Evolutionary conservation across 2,888 invertebrate genomes (phyloP), one percentile per base, ranked within the genome.

Genomic region (Harpalus rufipes): DNA sequence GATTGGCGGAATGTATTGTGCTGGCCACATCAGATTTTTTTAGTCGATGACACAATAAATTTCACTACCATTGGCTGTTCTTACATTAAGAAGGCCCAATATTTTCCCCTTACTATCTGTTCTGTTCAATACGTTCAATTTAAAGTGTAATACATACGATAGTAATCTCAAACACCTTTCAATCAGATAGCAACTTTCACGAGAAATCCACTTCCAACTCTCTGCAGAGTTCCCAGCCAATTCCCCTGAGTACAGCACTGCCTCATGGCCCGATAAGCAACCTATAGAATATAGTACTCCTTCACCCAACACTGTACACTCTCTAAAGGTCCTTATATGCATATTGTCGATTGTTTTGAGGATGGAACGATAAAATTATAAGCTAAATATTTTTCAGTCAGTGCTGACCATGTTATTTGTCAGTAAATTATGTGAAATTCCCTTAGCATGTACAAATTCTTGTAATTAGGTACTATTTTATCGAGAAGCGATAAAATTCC

Each of bases 111-210:
- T 32, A 32, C 32, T 32, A 32, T 32, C 32, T 32, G 32, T 32
- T 32, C 5, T 32, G 44, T 51, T 51, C 44, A 12, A 51, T 51
- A 51, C 44, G 44, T 51, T 51, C 44, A 51, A 51, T 51, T 51
- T 51, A 51, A 51, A 51, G 10, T 51, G 44, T 51, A 51, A 51
- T 51, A 51, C 44, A 51, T 7, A 12, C 10, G 44, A 51, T 51
- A 51, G 44, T 5, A 68, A 68, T 68, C 68, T 68, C 3, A 68
- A 25, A 68, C 39, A 32, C 63, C 25, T 10, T 63, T 63, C 63
- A 63, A 63, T 63, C 63, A 10, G 63, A 63, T 63, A 63, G 21
- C 25, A 32, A 68, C 14, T 68, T 68, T 12, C 39, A 68, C 25
- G 32, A 14, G 32, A 68, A 25, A 63, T 68, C 68, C 25, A 32